These are phyloP conservation scores for Platorchestia sp. DNA, from an alignment of 1,140 invertebrate genomes.

Conservation along the genomic window DNA sequence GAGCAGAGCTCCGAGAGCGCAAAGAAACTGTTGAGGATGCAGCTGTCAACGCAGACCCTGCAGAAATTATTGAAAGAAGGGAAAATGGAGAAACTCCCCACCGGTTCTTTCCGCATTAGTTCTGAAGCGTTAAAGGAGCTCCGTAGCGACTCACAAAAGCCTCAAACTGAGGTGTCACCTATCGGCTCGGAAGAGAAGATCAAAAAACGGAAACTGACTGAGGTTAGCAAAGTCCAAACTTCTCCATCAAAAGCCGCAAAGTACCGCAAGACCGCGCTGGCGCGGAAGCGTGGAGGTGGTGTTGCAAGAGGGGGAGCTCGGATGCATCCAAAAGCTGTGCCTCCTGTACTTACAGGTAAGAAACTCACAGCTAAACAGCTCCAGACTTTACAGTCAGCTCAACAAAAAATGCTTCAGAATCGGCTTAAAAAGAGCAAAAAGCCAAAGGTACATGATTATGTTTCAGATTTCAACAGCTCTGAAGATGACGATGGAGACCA, in stretches of 20 bases:
- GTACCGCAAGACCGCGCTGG: background rate
- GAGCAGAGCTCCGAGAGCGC: slow-evolving; percentile 9
- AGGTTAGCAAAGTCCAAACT: background rate
- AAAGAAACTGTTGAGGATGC: slow-evolving; percentile 34
- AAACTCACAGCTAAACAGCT: slow-evolving; percentile 20
- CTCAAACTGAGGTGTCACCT: background rate
- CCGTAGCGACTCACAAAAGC: background rate
- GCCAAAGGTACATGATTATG: slow-evolving; percentile 13
- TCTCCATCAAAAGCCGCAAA: background rate
- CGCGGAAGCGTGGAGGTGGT: background rate
- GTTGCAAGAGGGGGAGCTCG: background rate
- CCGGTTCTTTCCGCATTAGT: slow-evolving; percentile 31
- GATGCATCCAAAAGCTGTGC: background rate
- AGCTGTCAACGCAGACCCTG: slow-evolving; percentile 31
- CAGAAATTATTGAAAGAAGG: slow-evolving; percentile 43
- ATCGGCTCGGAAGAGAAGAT: background rate
- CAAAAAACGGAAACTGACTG: background rate
- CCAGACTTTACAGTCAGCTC: background rate
- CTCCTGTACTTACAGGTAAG: background rate
- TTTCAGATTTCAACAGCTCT: slow-evolving; percentile 23
- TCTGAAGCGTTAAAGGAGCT: slow-evolving; percentile 30
- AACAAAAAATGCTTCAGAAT: slow-evolving; percentile 27
- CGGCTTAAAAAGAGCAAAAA: background rate
- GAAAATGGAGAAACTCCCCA: slow-evolving; percentile 37
- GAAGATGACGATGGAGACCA: slow-evolving; percentile 41